These are phyloP conservation scores for Alosa alosa DNA, from an alignment of 2,113 vertebrate species.

Conservation along the genomic window DNA sequence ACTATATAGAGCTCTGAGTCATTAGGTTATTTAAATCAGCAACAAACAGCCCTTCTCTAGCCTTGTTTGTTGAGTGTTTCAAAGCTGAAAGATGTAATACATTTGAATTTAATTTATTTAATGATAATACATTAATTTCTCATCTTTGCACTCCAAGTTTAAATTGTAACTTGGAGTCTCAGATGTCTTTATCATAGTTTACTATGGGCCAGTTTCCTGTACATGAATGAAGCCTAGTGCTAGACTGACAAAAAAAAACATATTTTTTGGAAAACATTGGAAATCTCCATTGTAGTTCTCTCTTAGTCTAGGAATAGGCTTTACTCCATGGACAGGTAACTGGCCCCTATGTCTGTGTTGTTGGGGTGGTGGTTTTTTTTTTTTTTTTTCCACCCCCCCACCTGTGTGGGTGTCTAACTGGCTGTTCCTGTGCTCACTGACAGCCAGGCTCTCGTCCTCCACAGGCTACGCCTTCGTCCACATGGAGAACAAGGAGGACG, in stretches of 20 bases:
- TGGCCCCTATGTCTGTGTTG: background rate
- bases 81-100: background rate
- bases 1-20: background rate
- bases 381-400: conserved; percentile 19
- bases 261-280: too few species aligned
- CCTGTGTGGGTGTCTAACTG: conserved; percentile 52
- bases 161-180: background rate
- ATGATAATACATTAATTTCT: too few species aligned
- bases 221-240: too few species aligned
- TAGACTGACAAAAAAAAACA: too few species aligned
- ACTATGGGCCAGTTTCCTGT: too few species aligned
- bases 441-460: conserved; percentile 60
- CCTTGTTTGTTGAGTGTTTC: too few species aligned
- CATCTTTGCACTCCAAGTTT: background rate
- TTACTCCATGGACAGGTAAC: too few species aligned
- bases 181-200: too few species aligned
- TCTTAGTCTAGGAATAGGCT: too few species aligned
- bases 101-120: background rate
- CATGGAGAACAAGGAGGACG: conserved; percentile 98
- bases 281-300: too few species aligned
- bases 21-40: too few species aligned
- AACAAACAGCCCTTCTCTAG: too few species aligned
- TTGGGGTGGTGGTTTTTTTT: background rate
- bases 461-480: conserved; percentile 98
- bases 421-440: conserved; percentile 58